These are phyloP conservation scores for Eustalomyia histrio DNA, from an alignment of 2,888 invertebrate genomes.

Conservation along the genomic window DNA sequence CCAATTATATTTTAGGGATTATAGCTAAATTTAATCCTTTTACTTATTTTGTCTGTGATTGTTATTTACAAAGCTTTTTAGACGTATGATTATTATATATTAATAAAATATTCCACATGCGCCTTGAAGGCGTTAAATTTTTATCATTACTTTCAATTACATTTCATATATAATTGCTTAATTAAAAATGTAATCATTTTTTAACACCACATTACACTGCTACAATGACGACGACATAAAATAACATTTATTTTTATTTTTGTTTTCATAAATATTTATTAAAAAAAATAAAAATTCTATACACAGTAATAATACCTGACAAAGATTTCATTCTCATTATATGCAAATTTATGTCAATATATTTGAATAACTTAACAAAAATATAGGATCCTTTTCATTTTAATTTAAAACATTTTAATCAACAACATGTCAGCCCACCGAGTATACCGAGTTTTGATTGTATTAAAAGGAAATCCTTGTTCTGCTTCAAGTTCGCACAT, in stretches of 20 bases:
- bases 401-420: neutral
- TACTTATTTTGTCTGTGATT: too few relatives aligned
- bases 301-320: neutral
- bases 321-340: neutral
- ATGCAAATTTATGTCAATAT: neutral
- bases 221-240: neutral
- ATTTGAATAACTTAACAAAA: neutral
- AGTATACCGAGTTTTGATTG: neutral
- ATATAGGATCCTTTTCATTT: too few relatives aligned
- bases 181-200: constrained; percentile 32
- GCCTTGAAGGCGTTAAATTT: neutral
- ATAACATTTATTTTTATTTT: constrained; percentile 2
- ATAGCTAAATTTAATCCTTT: too few relatives aligned
- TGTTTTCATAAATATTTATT: neutral
- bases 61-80: too few relatives aligned
- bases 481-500: constrained; percentile 58
- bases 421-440: neutral
- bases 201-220: constrained; percentile 9
- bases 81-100: neutral
- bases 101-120: neutral
- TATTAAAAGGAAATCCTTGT: constrained; percentile 61
- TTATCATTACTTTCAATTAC: constrained; percentile 43
- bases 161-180: constrained; percentile 55
- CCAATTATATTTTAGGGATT: too few relatives aligned
- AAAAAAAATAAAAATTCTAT: neutral